Evolutionary conservation across 2,797 vertebrate genomes (phyloP).

Genomic region (Pristis pectinata): DNA sequence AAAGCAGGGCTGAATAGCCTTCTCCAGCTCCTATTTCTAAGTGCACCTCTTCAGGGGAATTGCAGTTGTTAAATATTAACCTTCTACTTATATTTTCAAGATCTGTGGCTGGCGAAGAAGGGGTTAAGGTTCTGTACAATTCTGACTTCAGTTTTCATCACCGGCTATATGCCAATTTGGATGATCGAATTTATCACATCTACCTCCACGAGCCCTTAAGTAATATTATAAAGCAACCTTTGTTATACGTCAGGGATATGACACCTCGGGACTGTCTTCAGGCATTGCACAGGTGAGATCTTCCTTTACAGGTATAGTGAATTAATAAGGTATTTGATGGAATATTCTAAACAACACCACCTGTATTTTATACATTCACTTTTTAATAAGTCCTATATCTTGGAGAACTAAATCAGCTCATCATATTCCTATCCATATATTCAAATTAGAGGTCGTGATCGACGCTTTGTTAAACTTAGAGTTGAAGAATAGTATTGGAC

Average conservation of each 20-base stretch:
- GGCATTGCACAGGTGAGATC: conserved; percentile 63
- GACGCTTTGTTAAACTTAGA: neutral
- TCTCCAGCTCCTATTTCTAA: too few species aligned
- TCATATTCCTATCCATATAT: neutral
- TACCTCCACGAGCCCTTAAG: conserved; percentile 57
- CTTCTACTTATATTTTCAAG: conserved; percentile 44
- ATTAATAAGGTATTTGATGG: neutral
- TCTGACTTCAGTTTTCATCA: conserved; percentile 61
- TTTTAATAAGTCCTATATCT: neutral
- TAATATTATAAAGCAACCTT: conserved; percentile 52
- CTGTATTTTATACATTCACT: neutral
- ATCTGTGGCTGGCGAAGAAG: neutral
- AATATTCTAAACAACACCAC: neutral
- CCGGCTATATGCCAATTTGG: conserved; percentile 65
- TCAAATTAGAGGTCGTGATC: neutral
- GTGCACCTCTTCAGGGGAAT: neutral
- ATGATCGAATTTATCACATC: conserved; percentile 56
- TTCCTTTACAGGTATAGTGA: neutral
- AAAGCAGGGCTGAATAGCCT: too few species aligned
- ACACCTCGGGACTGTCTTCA: conserved; percentile 58
- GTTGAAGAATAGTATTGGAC: neutral
- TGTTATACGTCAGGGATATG: conserved; percentile 57
- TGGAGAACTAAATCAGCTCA: neutral
- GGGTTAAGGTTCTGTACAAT: conserved; percentile 61
- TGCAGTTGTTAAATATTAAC: neutral